Conservation (phyloP, 2,888 invertebrate species). For the Drosophila kanekoi region DNA sequence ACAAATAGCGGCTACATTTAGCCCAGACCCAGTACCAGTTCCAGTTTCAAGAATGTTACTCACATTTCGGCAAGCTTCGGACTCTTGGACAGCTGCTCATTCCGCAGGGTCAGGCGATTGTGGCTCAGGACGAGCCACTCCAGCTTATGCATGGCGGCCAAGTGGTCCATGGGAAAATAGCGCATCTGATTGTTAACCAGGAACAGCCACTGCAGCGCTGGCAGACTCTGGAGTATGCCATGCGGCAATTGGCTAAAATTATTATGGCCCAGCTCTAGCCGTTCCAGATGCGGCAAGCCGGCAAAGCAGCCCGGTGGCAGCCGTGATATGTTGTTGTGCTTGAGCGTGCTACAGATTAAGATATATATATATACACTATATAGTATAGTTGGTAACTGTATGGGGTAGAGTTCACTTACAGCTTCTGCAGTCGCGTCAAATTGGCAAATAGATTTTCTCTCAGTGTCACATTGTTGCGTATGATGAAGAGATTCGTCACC, state of each 20-base stretch:
- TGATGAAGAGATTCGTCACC: slow-evolving; percentile 81
- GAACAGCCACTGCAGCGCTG: slow-evolving; percentile 85
- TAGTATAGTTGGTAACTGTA: not conserved
- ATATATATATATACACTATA: slow-evolving; percentile 3
- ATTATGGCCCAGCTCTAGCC: slow-evolving; percentile 82
- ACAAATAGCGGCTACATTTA: slow-evolving; percentile 60
- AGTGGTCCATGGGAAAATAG: slow-evolving; percentile 84
- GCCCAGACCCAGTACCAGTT: slow-evolving; percentile 4
- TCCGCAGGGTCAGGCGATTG: slow-evolving; percentile 85
- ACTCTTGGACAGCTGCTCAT: slow-evolving; percentile 85
- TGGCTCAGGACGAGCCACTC: slow-evolving; percentile 86
- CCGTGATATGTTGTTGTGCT: slow-evolving; percentile 83
- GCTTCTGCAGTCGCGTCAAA: slow-evolving; percentile 68
- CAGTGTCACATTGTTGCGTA: slow-evolving; percentile 81
- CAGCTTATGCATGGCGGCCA: slow-evolving; percentile 84
- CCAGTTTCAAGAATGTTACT: slow-evolving; percentile 66
- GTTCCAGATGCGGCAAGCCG: slow-evolving; percentile 74
- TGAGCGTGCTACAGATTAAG: slow-evolving; percentile 74
- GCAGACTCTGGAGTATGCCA: slow-evolving; percentile 85
- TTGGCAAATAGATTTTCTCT: slow-evolving; percentile 71
- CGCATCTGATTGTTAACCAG: slow-evolving; percentile 85
- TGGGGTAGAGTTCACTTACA: slow-evolving; percentile 65
- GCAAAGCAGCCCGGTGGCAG: slow-evolving; percentile 80
- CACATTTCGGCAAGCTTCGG: slow-evolving; percentile 86
- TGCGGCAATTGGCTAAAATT: slow-evolving; percentile 80